A percentile compares a stretch with the other conserved stretches of the same genome.
Evolutionary conservation across 1,140 invertebrate genomes (phyloP).

Genomic region (Ceratosolen fusciceps): DNA sequence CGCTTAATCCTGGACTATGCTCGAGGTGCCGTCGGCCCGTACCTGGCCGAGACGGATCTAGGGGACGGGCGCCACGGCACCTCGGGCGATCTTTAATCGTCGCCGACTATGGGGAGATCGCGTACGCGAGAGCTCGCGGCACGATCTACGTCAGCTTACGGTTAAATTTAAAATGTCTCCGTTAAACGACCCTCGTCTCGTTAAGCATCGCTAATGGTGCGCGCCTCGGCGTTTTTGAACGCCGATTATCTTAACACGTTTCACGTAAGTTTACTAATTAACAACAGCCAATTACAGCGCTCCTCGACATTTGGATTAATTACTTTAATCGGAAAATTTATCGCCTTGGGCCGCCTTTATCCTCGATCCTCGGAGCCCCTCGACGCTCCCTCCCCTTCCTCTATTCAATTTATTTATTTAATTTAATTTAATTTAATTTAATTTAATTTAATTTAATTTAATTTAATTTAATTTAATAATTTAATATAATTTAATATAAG

Average conservation of each 20-base stretch:
- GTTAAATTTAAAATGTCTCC: not conserved
- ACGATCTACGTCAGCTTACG: not conserved
- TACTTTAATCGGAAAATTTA: constrained; percentile 29
- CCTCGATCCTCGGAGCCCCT: not conserved
- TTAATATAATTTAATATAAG: too few relatives aligned
- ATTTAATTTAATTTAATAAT: too few relatives aligned
- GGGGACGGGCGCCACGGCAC: too few relatives aligned
- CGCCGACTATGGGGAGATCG: not conserved
- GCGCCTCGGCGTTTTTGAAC: constrained; percentile 44
- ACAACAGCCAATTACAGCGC: constrained; percentile 43
- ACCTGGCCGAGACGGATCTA: too few relatives aligned
- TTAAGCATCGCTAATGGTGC: constrained; percentile 32
- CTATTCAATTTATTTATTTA: too few relatives aligned
- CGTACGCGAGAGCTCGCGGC: not conserved
- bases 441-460: too few relatives aligned
- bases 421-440: constrained; percentile 37
- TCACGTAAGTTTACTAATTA: constrained; percentile 43
- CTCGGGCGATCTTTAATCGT: too few relatives aligned
- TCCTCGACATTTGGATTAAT: not conserved
- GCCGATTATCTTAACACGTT: constrained; percentile 48
- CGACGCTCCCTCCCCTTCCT: not conserved
- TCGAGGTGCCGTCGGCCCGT: too few relatives aligned
- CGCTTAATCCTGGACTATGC: too few relatives aligned
- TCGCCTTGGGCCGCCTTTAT: constrained; percentile 3
- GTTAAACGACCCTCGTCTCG: constrained; percentile 7